These are phyloP conservation scores for Chrysolina americana DNA, from an alignment of 2,888 invertebrate genomes.

Conservation along the genomic window DNA sequence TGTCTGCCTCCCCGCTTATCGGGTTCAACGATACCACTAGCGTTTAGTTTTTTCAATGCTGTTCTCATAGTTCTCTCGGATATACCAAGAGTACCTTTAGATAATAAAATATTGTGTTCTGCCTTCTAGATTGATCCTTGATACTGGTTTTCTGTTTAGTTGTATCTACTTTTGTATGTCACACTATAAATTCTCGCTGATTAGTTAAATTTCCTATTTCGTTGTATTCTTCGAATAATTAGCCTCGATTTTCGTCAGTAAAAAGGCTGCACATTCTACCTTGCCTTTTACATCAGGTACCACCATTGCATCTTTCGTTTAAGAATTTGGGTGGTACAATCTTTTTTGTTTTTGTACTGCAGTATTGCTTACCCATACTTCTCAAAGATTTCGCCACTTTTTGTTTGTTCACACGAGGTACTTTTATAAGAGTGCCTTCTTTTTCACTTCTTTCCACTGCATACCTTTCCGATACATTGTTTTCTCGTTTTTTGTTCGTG, in stretches of 20 bases:
- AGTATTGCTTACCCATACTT: not conserved
- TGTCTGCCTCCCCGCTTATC: not conserved
- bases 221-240: slow-evolving; percentile 8
- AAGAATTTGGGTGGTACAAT: slow-evolving; percentile 9
- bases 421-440: slow-evolving; percentile 15
- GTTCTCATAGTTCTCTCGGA: too few relatives aligned
- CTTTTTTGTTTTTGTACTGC: slow-evolving; percentile 12
- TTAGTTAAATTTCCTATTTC: slow-evolving; percentile 12
- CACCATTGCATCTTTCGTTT: slow-evolving; percentile 14
- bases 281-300: slow-evolving; percentile 19
- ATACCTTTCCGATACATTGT: slow-evolving; percentile 12
- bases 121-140: slow-evolving; percentile 1
- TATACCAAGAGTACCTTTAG: not conserved
- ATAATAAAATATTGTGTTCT: not conserved
- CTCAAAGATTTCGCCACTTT: slow-evolving; percentile 18
- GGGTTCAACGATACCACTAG: slow-evolving; percentile 1
- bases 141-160: not conserved
- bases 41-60: not conserved
- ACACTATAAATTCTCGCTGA: slow-evolving; percentile 24
- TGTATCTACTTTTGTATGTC: slow-evolving; percentile 22
- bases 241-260: not conserved
- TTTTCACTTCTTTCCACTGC: slow-evolving; percentile 22
- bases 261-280: not conserved
- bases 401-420: slow-evolving; percentile 10
- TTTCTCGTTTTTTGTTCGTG: slow-evolving; percentile 18